Evolutionary conservation across 2,888 invertebrate species (phyloP), one percentile per base, ranked within the genome.

Genomic region (Erebia epiphron): DNA sequence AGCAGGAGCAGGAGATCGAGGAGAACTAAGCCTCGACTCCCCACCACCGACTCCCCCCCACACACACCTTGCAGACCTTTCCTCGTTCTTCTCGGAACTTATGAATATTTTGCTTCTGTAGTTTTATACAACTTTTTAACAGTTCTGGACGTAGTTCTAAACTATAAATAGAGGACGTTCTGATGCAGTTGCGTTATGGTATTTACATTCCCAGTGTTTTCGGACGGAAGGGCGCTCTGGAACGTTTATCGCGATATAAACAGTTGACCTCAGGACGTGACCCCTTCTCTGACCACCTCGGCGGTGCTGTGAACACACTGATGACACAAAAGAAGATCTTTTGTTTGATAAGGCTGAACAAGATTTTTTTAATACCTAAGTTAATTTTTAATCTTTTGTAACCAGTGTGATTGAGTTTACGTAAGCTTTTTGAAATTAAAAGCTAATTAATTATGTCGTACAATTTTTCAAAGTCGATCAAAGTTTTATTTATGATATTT

Each of bases 1-100:
- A 96, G 80, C 95, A 95, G 80, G 95, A 96, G 86, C 95, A 95
- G 79, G 96, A 96, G 89, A 95, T 95, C 84, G 96, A 96, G 80
- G 95, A 95, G 83, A 92, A 93, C 88, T 93, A 92, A 81, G 79
- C 83, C 71, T 60, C 62, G 73, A n/a, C n/a, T n/a, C 74, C 69
- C 69, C 77, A 68, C 76, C 68, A 60, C 74, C 75, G 67, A 71
- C 77, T 68, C 76, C 61, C 75, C 70, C 70, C 71, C 72, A 74
- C 69, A 10, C 71, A 76, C 73, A 72, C 73, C 76, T 75, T 79
- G 69, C 76, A 68, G 69, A 75, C 75, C 77, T 78, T 77, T 76
- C 77, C 76, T 78, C 76, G 76, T 77, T 74, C 79, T 78, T 77
- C 76, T 78, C 79, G 74, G 75, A 75, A 77, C 75, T 77, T 75